Evolutionary conservation across 2,113 vertebrate genomes (phyloP).

Genomic region (Anguilla japonica): DNA sequence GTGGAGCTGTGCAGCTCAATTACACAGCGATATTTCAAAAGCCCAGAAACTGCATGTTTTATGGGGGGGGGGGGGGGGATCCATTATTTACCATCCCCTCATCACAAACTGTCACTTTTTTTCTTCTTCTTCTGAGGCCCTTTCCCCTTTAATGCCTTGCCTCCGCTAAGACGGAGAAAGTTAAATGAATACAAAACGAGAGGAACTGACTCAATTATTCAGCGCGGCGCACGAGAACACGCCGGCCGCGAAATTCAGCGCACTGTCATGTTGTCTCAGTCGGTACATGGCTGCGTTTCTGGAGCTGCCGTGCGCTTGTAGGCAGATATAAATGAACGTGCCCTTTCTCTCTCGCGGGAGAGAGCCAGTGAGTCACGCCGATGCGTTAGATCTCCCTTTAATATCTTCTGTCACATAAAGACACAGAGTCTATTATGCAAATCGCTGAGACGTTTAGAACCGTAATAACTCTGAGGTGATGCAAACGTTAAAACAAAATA

Average conservation of each 20-base stretch:
- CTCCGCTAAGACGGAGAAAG: background rate
- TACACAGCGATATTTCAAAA: slow-evolving; percentile 3
- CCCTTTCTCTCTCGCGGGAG: slow-evolving; percentile 27
- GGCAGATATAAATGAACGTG: background rate
- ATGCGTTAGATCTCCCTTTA: slow-evolving; percentile 1
- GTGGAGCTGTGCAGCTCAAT: background rate
- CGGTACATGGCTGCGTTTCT: background rate
- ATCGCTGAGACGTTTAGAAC: slow-evolving; percentile 1
- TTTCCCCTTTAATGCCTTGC: background rate
- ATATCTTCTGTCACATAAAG: slow-evolving; percentile 1
- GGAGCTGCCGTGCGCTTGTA: background rate
- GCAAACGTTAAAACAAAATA: background rate
- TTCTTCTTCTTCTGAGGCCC: background rate
- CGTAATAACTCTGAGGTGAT: background rate
- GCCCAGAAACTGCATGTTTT: slow-evolving; percentile 5
- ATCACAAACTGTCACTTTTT: background rate
- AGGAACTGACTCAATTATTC: background rate
- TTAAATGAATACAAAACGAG: slow-evolving; percentile 2
- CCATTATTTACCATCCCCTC: background rate
- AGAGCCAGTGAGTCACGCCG: background rate
- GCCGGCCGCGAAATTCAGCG: background rate
- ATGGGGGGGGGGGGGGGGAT: background rate
- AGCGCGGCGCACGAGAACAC: background rate
- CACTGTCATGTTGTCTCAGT: slow-evolving; percentile 11
- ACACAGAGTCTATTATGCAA: slow-evolving; percentile 16